Conservation (phyloP, 2,113 vertebrate species). For the Ictalurus punctatus region DNA sequence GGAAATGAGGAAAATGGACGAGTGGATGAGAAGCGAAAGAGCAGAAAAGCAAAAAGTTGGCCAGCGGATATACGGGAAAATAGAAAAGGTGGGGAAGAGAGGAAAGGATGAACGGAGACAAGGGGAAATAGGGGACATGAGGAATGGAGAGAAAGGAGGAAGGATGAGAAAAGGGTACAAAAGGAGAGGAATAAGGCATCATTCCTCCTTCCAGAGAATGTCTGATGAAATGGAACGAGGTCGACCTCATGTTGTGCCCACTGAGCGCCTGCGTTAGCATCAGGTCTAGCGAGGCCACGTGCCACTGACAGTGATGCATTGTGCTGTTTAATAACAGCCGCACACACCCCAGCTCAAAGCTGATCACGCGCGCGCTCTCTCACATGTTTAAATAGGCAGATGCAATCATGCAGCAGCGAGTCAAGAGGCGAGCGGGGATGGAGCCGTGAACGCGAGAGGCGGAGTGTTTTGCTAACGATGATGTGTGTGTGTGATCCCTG, state of each 20-base stretch:
- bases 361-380: constrained; percentile 64
- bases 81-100: constrained; percentile 22
- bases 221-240: constrained; percentile 78
- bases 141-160: constrained; percentile 16
- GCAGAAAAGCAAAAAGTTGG: constrained; percentile 47
- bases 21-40: neutral
- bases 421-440: constrained; percentile 54
- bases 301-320: constrained; percentile 77
- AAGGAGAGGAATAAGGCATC: constrained; percentile 62
- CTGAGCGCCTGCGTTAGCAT: constrained; percentile 32
- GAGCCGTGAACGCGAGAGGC: constrained; percentile 39
- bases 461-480: constrained; percentile 59
- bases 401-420: constrained; percentile 45
- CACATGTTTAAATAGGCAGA: constrained; percentile 52
- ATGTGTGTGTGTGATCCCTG: constrained; percentile 40
- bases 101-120: neutral
- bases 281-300: constrained; percentile 40
- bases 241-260: constrained; percentile 72
- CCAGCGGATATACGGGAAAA: constrained; percentile 28
- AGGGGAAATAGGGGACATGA: constrained; percentile 29
- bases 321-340: constrained; percentile 77
- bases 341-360: constrained; percentile 71
- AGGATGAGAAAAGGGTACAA: constrained; percentile 24
- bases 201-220: constrained; percentile 69
- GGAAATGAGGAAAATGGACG: neutral